Base-by-base conservation (phyloP, 2,888 invertebrate genomes). In the Diaphora mendica region DNA sequence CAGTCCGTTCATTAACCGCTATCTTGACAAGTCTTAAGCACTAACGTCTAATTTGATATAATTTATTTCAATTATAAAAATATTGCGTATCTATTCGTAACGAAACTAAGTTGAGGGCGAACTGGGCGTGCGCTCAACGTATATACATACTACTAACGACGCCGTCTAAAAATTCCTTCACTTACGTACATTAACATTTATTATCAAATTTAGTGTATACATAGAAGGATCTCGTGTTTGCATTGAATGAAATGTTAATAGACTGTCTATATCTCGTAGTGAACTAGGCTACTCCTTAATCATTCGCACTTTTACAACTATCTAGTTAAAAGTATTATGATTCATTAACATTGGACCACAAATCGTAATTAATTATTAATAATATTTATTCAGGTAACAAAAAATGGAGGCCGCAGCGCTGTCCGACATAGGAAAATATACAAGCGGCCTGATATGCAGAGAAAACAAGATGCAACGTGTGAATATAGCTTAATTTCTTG, bases 301-400 rank as follows among this genome's bases (percentile, higher is more conserved):
- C 89, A 88, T 91, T 85, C 90, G 88, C 90, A 91, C 84, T 86
- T 89, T 93, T 91, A 91, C 88, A 89, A 88, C 94, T 95, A 95
- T 93, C 92, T 95, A 94, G 91, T 91, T 93, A 91, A 91, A 85
- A 93, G 90, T 94, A 94, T 94, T 91, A 93, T 94, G 95, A 93
- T 94, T 94, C 93, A 91, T 93, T 92, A 95, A 95, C 93, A 96
- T 96, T 96, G 96, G 96, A 96, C 96, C 96, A 94, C 96, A 93
- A 90, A 94, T 95, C 89, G 93, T 95, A 94, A 94, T 94, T 94
- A 93, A 93, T 94, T 93, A 94, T 92, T 91, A 91, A 92, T 94
- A 94, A 92, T 94, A 94, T 93, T 85, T 93, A 95, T 93, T 96
- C 96, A 96, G 96, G 96, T 96, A 96, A 96, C 96, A 95, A 95